Conservation (phyloP, 2,113 vertebrate species). For the Illadopsis cleaveri region DNA sequence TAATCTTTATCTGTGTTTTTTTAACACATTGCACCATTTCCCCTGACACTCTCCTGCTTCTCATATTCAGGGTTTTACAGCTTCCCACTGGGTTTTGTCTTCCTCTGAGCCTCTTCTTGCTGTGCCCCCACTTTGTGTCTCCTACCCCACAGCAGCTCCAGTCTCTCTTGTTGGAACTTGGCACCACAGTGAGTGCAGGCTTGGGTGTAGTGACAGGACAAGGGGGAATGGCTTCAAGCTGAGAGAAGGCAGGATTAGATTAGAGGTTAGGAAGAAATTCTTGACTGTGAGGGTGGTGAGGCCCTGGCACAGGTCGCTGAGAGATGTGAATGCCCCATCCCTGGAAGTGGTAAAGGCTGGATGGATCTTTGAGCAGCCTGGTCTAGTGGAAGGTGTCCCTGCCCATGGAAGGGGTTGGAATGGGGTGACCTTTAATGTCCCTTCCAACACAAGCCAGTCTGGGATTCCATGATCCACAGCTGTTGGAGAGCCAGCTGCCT, state of each 20-base stretch:
- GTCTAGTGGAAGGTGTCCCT: background rate
- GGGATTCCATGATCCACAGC: background rate
- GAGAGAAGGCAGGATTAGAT: background rate
- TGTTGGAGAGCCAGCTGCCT: background rate
- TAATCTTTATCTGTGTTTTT: background rate
- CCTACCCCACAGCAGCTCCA: background rate
- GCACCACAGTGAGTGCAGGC: fast-evolving
- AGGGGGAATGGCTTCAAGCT: background rate
- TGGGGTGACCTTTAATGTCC: background rate
- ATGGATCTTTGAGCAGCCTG: background rate
- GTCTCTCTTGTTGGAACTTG: fast-evolving
- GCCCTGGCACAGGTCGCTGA: background rate
- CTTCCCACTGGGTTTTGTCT: background rate
- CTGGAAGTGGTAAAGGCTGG: background rate
- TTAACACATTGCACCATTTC: background rate
- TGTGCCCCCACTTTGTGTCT: background rate
- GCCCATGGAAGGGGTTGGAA: background rate
- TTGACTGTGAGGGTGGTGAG: background rate
- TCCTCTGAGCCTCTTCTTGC: background rate
- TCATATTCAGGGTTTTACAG: background rate
- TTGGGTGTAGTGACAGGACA: background rate
- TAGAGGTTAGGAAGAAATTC: background rate
- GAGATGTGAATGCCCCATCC: background rate
- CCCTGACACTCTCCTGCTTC: background rate
- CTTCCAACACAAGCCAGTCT: background rate